These are phyloP conservation scores for Dryas iulia DNA, from an alignment of 1,140 invertebrate genomes.

Conservation along the genomic window DNA sequence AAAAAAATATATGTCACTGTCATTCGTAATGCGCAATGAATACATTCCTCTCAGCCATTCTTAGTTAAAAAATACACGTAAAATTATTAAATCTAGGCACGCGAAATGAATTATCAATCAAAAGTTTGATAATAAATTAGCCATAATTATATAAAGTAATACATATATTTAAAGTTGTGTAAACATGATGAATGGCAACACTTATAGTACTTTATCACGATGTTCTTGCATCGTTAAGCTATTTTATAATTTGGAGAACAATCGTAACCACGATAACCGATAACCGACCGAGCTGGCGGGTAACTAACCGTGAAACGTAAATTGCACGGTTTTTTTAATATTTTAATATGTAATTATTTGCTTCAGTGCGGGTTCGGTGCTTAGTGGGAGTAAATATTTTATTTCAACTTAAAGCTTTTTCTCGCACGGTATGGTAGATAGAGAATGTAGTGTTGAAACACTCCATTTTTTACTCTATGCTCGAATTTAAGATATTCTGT, in stretches of 20 bases:
- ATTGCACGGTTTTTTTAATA: background rate
- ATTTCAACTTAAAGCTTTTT: no score
- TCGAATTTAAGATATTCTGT: no score
- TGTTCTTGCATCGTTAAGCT: background rate
- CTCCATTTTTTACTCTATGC: no score
- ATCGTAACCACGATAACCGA: background rate
- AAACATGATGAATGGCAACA: slow-evolving; percentile 8
- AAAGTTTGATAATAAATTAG: background rate
- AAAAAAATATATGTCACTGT: no score
- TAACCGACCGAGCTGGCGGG: background rate
- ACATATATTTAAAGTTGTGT: background rate
- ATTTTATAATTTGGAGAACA: background rate
- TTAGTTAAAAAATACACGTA: no score
- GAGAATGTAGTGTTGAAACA: no score
- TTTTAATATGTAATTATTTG: background rate
- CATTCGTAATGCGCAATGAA: no score
- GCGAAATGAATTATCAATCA: no score
- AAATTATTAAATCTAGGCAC: no score
- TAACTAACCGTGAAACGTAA: background rate
- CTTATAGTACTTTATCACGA: background rate
- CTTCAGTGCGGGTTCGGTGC: background rate
- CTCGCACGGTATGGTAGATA: no score
- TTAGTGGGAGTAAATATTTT: no score
- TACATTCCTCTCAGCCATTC: no score
- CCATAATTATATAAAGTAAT: background rate